These are phyloP conservation scores for Chelonoidis abingdonii DNA, from an alignment of 2,113 vertebrate species.

Conservation along the genomic window DNA sequence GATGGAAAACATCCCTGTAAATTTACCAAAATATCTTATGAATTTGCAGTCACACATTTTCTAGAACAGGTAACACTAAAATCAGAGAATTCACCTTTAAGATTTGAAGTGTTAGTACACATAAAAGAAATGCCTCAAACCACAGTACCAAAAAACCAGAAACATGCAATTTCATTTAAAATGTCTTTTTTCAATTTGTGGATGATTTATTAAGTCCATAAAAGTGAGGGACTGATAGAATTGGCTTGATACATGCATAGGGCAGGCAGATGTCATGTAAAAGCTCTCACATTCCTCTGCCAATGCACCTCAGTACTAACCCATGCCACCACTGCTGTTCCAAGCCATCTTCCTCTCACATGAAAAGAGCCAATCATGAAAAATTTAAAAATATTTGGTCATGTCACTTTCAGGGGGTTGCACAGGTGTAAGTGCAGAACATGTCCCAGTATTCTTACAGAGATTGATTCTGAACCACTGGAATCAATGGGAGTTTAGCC, in stretches of 20 bases:
- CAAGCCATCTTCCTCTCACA: slow-evolving; percentile 11
- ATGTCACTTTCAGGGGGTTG: slow-evolving; percentile 59
- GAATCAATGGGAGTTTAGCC: slow-evolving; percentile 26
- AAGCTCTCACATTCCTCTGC: slow-evolving; percentile 56
- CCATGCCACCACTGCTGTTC: slow-evolving; percentile 7
- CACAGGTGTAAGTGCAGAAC: slow-evolving; percentile 53
- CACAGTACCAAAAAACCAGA: slow-evolving; percentile 70
- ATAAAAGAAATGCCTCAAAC: slow-evolving; percentile 78
- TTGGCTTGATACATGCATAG: slow-evolving; percentile 29
- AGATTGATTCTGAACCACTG: slow-evolving; percentile 17
- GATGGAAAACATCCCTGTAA: neutral
- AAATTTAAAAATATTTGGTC: neutral
- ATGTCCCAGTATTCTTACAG: neutral
- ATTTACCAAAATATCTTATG: slow-evolving; percentile 29
- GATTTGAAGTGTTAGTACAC: slow-evolving; percentile 78
- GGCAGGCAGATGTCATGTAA: slow-evolving; percentile 63
- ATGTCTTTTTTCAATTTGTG: slow-evolving; percentile 61
- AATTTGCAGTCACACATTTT: neutral
- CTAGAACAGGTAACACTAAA: neutral
- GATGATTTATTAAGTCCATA: slow-evolving; percentile 50
- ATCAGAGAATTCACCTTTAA: slow-evolving; percentile 57
- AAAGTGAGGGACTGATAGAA: slow-evolving; percentile 60
- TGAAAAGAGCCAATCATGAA: slow-evolving; percentile 34
- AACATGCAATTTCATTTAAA: slow-evolving; percentile 79
- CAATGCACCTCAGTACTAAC: slow-evolving; percentile 49